Evolutionary conservation across 2,888 invertebrate genomes (phyloP), one percentile per base, ranked within the genome.

Genomic region (Drosophila atroscutellata): DNA sequence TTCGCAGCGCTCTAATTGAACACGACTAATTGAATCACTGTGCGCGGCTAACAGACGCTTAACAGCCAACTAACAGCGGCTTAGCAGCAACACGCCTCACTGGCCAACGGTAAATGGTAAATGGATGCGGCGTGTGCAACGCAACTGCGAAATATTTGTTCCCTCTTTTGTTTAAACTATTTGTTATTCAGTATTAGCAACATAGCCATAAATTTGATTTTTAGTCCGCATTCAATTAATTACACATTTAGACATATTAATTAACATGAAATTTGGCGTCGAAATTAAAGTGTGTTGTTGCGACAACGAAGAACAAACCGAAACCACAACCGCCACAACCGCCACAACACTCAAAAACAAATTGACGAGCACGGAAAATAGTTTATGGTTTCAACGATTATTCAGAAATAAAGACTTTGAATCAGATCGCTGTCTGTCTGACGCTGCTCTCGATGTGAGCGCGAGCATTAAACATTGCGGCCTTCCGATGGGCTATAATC

Each of bases 231-330:
- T 75, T 72, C 59, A 59, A 72, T 76, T 66, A 74, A 84, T 80
- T 76, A 64, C 68, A 72, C 72, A 75, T 80, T 80, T 72, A 72
- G 75, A 79, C 80, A 78, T 80, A 81, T 84, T 89, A 86, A 86
- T 86, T 86, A 89, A 86, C 77, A 86, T 74, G 77, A 89, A 89
- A 89, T 86, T 82, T 77, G 73, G 87, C 89, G 82, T 83, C 50
- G 62, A 75, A 79, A 70, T 76, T 69, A 69, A 69, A 58, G 61
- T 54, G 69, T 50, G 60, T 59, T 54, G 63, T 52, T 39, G 18
- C 56, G 45, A 60, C 52, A 68, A 51, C 47, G 39, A 59, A 32
- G 42, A 55, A 55, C 20, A 5, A 61, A 47, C 18, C 0, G 18
- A 15, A 47, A 4, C 59, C 69, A 8, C 24, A 45, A 45, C 2